A percentile compares a stretch with the other conserved stretches of the same genome.
phyloP scores from a whole-genome alignment of 1,140 invertebrate species.

The Cylas formicarius region DNA sequence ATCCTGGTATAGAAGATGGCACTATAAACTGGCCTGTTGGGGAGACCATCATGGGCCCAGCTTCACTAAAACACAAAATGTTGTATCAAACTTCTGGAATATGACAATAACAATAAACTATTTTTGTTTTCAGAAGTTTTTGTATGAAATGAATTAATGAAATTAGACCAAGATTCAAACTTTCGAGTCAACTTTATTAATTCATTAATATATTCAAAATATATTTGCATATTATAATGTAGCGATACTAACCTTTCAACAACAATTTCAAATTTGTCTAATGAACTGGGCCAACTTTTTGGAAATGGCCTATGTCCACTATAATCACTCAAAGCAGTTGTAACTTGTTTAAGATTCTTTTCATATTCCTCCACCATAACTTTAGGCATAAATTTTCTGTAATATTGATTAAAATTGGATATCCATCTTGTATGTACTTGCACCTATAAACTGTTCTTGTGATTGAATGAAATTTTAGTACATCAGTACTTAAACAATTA shows the following conservation, averaged over 20 bases:
- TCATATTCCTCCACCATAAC: slow-evolving; percentile 78
- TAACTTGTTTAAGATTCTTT: slow-evolving; percentile 69
- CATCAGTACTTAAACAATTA: too few species aligned
- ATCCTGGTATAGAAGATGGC: slow-evolving; percentile 72
- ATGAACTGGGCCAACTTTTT: slow-evolving; percentile 58
- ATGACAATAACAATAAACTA: too few species aligned
- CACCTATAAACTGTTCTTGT: too few species aligned
- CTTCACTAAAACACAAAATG: slow-evolving; percentile 57
- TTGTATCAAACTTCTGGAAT: slow-evolving; percentile 1
- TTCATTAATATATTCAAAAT: too few species aligned
- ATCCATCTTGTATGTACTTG: too few species aligned
- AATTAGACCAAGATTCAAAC: background rate
- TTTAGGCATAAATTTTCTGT: slow-evolving; percentile 83
- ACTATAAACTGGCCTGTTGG: slow-evolving; percentile 89
- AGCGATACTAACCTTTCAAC: slow-evolving; percentile 66
- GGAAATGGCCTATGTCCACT: slow-evolving; percentile 62
- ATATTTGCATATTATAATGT: too few species aligned
- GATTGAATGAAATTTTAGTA: too few species aligned
- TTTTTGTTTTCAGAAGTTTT: too few species aligned
- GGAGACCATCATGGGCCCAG: slow-evolving; percentile 86
- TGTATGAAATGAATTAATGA: background rate
- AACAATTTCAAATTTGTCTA: slow-evolving; percentile 75
- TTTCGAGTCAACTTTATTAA: slow-evolving; percentile 6
- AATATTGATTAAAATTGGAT: slow-evolving; percentile 29
- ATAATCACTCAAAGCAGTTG: slow-evolving; percentile 76